A percentile compares a stretch with the other conserved stretches of the same genome.
phyloP scores from a whole-genome alignment of 30 jellyfish, hydroid and myxozoan genomes.

The Pelagia noctiluca region DNA sequence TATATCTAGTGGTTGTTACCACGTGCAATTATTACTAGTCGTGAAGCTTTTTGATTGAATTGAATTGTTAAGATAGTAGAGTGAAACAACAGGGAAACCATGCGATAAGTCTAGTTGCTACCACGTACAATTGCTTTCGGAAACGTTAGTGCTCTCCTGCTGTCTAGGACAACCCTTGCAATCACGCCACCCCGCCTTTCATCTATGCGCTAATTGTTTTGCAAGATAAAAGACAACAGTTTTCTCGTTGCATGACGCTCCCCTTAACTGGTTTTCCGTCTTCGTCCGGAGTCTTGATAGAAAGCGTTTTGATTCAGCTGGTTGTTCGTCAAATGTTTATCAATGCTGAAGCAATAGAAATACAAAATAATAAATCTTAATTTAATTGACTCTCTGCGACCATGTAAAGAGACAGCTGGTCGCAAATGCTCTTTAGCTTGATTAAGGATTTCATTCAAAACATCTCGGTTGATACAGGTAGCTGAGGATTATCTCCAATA shows the following conservation, averaged over 20 bases:
- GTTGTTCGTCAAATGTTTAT: slow-evolving; percentile 20
- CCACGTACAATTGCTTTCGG: too few species aligned
- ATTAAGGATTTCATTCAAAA: not conserved
- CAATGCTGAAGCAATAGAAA: slow-evolving; percentile 7
- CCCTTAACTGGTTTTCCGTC: too few species aligned
- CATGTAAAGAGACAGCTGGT: not conserved
- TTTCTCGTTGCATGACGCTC: not conserved
- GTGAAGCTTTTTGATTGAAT: too few species aligned
- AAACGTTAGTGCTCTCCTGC: too few species aligned
- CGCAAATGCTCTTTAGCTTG: not conserved
- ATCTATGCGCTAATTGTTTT: not conserved
- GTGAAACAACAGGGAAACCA: too few species aligned
- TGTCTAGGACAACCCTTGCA: too few species aligned
- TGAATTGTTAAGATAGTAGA: too few species aligned
- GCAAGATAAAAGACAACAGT: not conserved
- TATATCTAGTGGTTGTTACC: too few species aligned
- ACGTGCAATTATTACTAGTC: too few species aligned
- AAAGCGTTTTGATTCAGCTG: slow-evolving; percentile 37
- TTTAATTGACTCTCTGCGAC: not conserved
- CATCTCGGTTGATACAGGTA: not conserved
- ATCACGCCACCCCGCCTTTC: too few species aligned
- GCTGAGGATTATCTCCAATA: not conserved
- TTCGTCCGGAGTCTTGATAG: slow-evolving; percentile 12
- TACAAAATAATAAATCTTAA: not conserved
- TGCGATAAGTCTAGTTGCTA: too few species aligned